Evolutionary conservation across 35 echinoderm and acorn worm species (phyloP).

Genomic region (Eucidaris tribuloides): DNA sequence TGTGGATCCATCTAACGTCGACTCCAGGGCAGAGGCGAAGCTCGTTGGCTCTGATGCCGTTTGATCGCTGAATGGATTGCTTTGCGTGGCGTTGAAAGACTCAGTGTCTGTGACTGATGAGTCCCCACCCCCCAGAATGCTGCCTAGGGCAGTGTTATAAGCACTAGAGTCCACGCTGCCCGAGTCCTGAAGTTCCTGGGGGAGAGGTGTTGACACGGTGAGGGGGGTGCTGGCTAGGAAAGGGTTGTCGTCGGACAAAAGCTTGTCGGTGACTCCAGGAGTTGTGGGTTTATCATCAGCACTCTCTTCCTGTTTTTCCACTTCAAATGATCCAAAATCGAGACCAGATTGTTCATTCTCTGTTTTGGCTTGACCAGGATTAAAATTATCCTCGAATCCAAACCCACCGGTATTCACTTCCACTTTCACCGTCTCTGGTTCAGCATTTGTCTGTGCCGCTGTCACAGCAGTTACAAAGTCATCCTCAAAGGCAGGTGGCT

Average conservation of each 20-base stretch:
- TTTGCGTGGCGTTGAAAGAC: slow-evolving; percentile 22
- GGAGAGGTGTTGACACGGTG: not conserved
- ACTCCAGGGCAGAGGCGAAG: slow-evolving; percentile 29
- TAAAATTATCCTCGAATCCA: no score
- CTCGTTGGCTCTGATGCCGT: not conserved
- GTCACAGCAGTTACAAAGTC: no score
- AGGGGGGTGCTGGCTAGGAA: slow-evolving; percentile 41
- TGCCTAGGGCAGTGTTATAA: slow-evolving; percentile 26
- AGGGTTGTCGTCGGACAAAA: slow-evolving; percentile 10
- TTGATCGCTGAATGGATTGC: slow-evolving; percentile 1
- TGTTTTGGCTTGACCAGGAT: no score
- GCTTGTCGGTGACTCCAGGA: no score
- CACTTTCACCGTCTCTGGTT: no score
- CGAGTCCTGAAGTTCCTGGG: not conserved
- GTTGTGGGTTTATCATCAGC: no score
- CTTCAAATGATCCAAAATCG: no score
- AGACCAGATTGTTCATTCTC: no score
- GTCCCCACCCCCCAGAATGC: slow-evolving; percentile 5
- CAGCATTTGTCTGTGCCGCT: no score
- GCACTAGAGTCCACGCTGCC: not conserved
- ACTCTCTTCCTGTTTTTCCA: no score
- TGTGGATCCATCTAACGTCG: slow-evolving; percentile 7
- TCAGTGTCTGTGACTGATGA: not conserved
- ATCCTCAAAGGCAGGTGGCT: no score
- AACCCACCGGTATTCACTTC: no score